Evolutionary conservation across 2,888 invertebrate genomes (phyloP), one percentile per base, ranked within the genome.

Genomic region (Empis stercorea): DNA sequence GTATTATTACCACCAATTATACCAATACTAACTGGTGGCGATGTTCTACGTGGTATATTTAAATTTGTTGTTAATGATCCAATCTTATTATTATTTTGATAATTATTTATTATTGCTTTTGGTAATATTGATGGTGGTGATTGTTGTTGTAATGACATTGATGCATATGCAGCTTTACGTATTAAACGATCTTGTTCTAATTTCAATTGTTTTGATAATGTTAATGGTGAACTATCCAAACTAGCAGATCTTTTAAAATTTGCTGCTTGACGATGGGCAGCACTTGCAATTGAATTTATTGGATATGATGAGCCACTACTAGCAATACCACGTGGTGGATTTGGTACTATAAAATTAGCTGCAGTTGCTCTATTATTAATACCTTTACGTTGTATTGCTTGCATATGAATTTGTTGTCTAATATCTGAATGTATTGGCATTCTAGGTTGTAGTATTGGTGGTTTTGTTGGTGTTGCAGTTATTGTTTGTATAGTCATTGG

Each of bases 201-300:
- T 36, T 61, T 60, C n/a, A 58, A 59, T 10, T 63, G 64, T 44
- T 62, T 62, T 0, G 54, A 46, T 17, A 55, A 45, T 7, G 49
- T 17, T 2, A 52, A 46, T 20, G 55, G 44, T 0, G 56, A 47
- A 5, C 66, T 62, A 43, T 68, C 68, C n/a, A 66, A 51, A 6
- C 64, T 65, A 0, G 60, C 53, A 0, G 68, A 63, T 2, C 68
- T 58, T 51, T 68, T 68, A 5, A 62, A 45, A 13, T 56, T 56
- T 11, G 57, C 55, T 34, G 56, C 51, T 37, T 61, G 62, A 51
- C 66, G 62, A 47, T 64, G 64, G 23, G 62, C 62, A 3, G 62
- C 54, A 52, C 66, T 68, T 39, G 68, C 66, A 36, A 66, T 68
- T 15, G 68, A 65, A 2, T 62, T 57, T 9, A 64, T 61, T 10